Evolutionary conservation across 2,888 invertebrate species (phyloP), one percentile per base, ranked within the genome.

Genomic region (Diaperis boleti): DNA sequence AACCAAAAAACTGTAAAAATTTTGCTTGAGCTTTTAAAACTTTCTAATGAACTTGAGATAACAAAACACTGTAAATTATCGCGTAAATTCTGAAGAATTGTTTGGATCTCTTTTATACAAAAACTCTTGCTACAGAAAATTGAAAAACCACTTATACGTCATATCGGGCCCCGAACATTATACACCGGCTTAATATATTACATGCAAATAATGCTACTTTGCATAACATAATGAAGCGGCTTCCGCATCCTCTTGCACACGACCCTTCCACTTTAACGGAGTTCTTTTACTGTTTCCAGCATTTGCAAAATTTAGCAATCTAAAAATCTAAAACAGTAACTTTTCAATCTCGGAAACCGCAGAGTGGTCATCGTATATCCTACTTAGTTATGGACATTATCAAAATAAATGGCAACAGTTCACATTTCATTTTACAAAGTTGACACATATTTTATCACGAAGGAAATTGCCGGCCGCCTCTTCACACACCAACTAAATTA

Each of bases 361-460:
- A 15, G 26, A 64, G 59, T 63, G 64, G 57, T 41, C 59, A 52
- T 65, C 69, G 56, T 68, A 68, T 31, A 57, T 67, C 66, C 52
- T 63, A 54, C 61, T 67, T 66, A 66, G 64, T 67, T 66, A 66
- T 60, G 54, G 65, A 66, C 70, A 62, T 66, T 69, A 70, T 70
- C 69, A 70, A 59, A 63, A 65, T 63, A 66, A 65, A 69, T 66
- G 63, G 66, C 61, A 64, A 57, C 56, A 63, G 64, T 66, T 68
- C 64, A 69, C 64, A 68, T 66, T 69, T 68, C 62, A 69, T 64
- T 66, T 66, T 66, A 52, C 60, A 47, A 60, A 59, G 62, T 64
- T 62, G 69, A 66, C 67, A 69, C 64, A 63, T 56, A 62, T 66
- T 68, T 68, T 66, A 67, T 67, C 63, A 50, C 62, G 26, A 17